Evolutionary conservation across 2,797 vertebrate species (phyloP).

Genomic region (Myiotriccus ornatus): DNA sequence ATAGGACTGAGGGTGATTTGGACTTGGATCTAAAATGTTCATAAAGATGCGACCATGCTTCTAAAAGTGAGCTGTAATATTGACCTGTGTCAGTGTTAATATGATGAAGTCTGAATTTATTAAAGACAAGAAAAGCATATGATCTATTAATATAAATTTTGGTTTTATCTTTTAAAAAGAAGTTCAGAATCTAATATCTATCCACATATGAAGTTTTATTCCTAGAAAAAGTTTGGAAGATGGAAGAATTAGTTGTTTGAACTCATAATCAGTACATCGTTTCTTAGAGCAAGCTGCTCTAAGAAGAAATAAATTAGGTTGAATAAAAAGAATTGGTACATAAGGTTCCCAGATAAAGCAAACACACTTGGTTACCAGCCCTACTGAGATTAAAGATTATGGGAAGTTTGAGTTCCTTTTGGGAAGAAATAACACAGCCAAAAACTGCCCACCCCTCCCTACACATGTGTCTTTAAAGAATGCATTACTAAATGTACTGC

Average conservation of each 20-base stretch:
- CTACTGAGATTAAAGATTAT: not conserved
- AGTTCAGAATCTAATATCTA: not conserved
- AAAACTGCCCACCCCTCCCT: constrained; percentile 5
- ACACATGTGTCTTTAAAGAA: constrained; percentile 18
- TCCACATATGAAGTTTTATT: not conserved
- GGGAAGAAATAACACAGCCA: not conserved
- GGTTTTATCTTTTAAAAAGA: not conserved
- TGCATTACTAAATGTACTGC: constrained; percentile 23
- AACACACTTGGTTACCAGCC: not conserved
- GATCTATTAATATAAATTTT: not conserved
- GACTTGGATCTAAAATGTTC: not conserved
- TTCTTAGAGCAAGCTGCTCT: not conserved
- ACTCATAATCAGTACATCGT: not conserved
- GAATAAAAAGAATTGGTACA: not conserved
- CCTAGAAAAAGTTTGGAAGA: not conserved
- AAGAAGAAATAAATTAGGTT: not conserved
- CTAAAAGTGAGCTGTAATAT: not conserved
- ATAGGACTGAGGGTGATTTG: not conserved
- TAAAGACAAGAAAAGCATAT: not conserved
- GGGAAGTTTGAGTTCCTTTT: not conserved
- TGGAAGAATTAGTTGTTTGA: not conserved
- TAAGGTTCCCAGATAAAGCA: not conserved
- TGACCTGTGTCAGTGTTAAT: not conserved
- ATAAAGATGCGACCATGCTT: not conserved
- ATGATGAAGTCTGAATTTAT: not conserved